phyloP scores from a whole-genome alignment of 2,888 invertebrate species.

The Brachyptera putata region DNA sequence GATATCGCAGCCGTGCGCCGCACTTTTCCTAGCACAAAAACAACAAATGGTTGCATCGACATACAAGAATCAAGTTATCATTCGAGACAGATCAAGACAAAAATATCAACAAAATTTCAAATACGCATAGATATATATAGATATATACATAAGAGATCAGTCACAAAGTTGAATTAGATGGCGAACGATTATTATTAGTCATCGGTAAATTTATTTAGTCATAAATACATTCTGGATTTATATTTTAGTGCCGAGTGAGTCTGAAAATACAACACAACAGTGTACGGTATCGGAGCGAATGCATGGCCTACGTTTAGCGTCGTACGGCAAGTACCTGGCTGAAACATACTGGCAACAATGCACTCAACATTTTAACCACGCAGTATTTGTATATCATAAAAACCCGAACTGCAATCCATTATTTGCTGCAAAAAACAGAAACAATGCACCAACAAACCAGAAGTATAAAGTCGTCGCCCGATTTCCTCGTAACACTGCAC shows the following conservation, averaged over 20 bases:
- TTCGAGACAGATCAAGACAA: too few relatives aligned
- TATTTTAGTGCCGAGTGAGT: too few relatives aligned
- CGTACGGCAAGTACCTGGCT: conserved; percentile 20
- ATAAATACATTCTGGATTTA: too few relatives aligned
- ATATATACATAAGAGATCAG: too few relatives aligned
- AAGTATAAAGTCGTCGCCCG: neutral
- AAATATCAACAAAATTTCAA: too few relatives aligned
- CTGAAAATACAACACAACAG: too few relatives aligned
- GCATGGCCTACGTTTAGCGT: neutral
- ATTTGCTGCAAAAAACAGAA: neutral
- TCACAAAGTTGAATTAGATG: too few relatives aligned
- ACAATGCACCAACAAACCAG: neutral
- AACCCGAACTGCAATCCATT: neutral
- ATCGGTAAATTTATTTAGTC: too few relatives aligned
- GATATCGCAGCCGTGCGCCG: neutral
- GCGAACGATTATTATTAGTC: too few relatives aligned
- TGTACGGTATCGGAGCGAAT: conserved; percentile 22
- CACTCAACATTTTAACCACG: neutral
- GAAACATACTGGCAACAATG: conserved; percentile 1
- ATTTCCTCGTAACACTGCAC: too few relatives aligned
- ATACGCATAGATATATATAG: too few relatives aligned
- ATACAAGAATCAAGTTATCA: neutral
- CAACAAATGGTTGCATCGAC: conserved; percentile 1
- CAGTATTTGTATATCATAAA: neutral
- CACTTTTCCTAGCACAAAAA: neutral